Evolutionary conservation across 2,113 vertebrate species (phyloP).

Genomic region (Enhydra lutris): DNA sequence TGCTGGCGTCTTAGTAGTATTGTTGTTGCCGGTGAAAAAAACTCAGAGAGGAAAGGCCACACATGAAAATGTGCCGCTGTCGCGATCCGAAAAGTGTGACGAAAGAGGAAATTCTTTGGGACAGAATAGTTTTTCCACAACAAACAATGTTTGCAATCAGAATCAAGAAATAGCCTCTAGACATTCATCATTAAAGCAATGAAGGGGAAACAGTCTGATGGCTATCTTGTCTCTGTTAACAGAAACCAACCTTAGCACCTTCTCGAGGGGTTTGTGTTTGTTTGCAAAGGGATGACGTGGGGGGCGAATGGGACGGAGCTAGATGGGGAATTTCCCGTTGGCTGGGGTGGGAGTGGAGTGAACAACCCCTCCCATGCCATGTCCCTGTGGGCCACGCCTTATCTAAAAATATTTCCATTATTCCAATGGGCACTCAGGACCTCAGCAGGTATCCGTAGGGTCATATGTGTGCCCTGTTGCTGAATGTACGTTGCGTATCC

Average conservation of each 20-base stretch:
- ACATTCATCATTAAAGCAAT: slow-evolving; percentile 79
- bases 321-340: slow-evolving; percentile 72
- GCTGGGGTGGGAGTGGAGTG: slow-evolving; percentile 79
- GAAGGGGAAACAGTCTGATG: slow-evolving; percentile 65
- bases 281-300: slow-evolving; percentile 79
- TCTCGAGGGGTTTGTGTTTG: slow-evolving; percentile 82
- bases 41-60: slow-evolving; percentile 84
- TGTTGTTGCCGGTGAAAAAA: slow-evolving; percentile 88
- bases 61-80: slow-evolving; percentile 69
- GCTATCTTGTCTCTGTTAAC: slow-evolving; percentile 80
- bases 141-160: slow-evolving; percentile 92
- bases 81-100: slow-evolving; percentile 71
- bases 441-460: slow-evolving; percentile 78
- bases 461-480: slow-evolving; percentile 77
- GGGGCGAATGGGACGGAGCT: slow-evolving; percentile 63
- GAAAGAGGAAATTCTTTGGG: slow-evolving; percentile 73
- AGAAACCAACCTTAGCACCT: slow-evolving; percentile 85
- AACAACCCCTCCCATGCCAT: slow-evolving; percentile 81
- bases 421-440: slow-evolving; percentile 83
- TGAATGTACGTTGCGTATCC: slow-evolving; percentile 82
- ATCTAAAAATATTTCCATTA: slow-evolving; percentile 77
- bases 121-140: slow-evolving; percentile 83
- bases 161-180: slow-evolving; percentile 89
- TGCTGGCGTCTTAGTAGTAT: slow-evolving; percentile 87
- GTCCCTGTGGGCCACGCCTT: slow-evolving; percentile 84